These are phyloP conservation scores for Eueides isabella DNA, from an alignment of 1,140 invertebrate species.

Conservation along the genomic window DNA sequence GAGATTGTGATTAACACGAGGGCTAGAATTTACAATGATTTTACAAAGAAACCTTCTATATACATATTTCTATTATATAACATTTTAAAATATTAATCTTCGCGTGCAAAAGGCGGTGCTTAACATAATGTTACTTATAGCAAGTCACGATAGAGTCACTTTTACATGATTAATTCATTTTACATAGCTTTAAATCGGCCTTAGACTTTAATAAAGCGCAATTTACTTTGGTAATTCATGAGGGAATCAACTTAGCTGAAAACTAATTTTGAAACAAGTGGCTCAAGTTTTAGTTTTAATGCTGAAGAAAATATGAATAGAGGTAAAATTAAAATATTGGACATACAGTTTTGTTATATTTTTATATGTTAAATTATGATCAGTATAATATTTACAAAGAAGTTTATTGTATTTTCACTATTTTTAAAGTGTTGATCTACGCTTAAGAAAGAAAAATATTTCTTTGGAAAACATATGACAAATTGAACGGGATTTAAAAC, in stretches of 20 bases:
- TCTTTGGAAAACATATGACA: too few relatives aligned
- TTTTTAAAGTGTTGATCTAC: too few relatives aligned
- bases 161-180: constrained; percentile 13
- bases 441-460: too few relatives aligned
- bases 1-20: too few relatives aligned
- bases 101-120: not conserved
- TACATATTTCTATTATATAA: too few relatives aligned
- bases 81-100: not conserved
- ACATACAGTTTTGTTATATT: not conserved
- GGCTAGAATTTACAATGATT: too few relatives aligned
- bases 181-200: not conserved
- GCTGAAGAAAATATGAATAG: not conserved
- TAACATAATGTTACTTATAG: not conserved
- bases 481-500: too few relatives aligned
- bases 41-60: too few relatives aligned
- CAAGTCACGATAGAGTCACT: constrained; percentile 4
- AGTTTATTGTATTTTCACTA: too few relatives aligned
- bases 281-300: not conserved
- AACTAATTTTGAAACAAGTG: constrained; percentile 13
- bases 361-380: not conserved
- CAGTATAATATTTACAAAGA: too few relatives aligned
- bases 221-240: constrained; percentile 8
- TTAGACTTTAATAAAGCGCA: constrained; percentile 12
- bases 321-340: not conserved
- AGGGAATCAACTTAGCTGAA: constrained; percentile 10